Base-by-base conservation (phyloP, 2,888 invertebrate genomes). In the Blastobasis adustella region DNA sequence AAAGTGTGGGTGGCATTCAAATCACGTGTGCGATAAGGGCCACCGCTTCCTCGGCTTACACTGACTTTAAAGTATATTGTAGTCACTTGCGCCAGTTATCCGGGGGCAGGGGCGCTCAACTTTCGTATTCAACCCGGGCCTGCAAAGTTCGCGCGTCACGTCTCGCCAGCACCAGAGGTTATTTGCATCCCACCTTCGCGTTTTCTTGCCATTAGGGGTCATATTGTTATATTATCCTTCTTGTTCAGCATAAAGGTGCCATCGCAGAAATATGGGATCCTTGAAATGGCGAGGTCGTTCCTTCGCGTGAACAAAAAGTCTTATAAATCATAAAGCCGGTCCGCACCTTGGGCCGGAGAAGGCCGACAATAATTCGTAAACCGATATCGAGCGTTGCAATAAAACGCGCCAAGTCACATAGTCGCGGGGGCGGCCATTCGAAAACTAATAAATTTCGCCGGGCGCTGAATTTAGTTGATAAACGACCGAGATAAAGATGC, bases 391-490 rank as follows among this genome's bases (percentile, higher is more conserved):
- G 68, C 58, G 56, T 66, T 69, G 73, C 76, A 78, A 76, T 81
- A 82, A 73, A 78, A 54, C 47, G 69, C 57, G 65, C 66, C 65
- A 69, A 74, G 71, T 74, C 73, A 66, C 73, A 65, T 65, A 73
- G 73, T 71, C 67, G 74, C 66, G 67, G 67, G 73, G 71, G 73
- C 76, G 79, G 72, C 78, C 76, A 79, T 81, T 82, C 75, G 78
- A 77, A 79, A 79, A 76, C 78, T 79, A 79, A 82, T 84, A 84
- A 82, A 83, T 83, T 82, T 79, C 70, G 68, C 67, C 73, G 73
- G 77, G 74, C 76, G 76, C 72, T 76, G 82, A 83, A 79, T 84
- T 82, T 82, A 82, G 82, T 83, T 83, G 83, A 84, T 83, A 82
- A 82, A 82, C 77, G 81, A 69, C 67, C 58, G 53, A 73, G 83